A percentile compares a stretch with the other conserved stretches of the same genome.
phyloP scores from a whole-genome alignment of 1,140 invertebrate species.

The Planococcus citri region DNA sequence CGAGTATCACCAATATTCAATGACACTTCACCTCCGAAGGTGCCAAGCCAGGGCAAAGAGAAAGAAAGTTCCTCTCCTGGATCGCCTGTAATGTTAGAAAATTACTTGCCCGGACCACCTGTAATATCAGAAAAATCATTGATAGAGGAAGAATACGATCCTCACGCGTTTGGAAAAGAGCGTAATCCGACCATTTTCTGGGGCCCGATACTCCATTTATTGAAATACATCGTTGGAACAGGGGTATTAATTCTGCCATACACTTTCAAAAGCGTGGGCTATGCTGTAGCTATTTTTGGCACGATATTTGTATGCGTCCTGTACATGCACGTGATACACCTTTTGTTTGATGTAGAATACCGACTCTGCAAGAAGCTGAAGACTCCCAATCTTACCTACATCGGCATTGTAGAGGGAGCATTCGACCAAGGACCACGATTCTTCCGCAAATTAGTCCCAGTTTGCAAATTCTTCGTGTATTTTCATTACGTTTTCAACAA shows the following conservation, averaged over 20 bases:
- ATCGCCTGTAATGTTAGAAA: no score
- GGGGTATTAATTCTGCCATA: conserved; percentile 42
- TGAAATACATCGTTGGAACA: conserved; percentile 41
- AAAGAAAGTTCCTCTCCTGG: no score
- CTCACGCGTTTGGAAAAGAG: neutral
- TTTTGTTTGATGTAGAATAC: neutral
- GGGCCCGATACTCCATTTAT: conserved; percentile 35
- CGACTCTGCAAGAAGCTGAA: neutral
- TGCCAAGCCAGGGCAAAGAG: no score
- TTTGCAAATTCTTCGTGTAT: neutral
- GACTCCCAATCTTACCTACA: neutral
- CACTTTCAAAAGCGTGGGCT: conserved; percentile 39
- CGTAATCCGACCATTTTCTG: neutral
- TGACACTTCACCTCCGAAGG: no score
- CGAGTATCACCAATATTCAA: no score
- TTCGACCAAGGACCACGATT: neutral
- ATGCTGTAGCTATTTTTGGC: conserved; percentile 34
- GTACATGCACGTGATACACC: neutral
- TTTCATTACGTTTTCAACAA: neutral
- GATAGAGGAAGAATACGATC: neutral
- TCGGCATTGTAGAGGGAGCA: neutral
- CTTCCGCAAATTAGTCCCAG: neutral
- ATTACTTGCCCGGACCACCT: no score
- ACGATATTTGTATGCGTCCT: conserved; percentile 30
- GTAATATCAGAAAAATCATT: no score